Evolutionary conservation across 1,140 invertebrate species (phyloP).

Genomic region (Ceratina calcarata): DNA sequence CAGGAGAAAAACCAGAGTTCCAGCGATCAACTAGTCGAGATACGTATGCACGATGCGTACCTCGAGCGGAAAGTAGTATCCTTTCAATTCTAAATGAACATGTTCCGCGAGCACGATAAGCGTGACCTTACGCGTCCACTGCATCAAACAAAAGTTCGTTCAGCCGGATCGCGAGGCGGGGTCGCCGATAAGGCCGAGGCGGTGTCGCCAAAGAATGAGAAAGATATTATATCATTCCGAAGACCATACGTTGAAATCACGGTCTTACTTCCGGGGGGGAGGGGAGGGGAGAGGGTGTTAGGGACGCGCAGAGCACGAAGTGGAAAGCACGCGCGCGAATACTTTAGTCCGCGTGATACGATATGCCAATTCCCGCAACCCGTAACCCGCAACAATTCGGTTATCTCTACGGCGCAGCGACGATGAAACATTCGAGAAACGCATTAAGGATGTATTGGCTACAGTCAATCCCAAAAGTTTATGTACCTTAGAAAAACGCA

Average conservation of each 20-base stretch:
- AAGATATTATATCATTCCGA: no score
- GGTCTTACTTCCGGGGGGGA: no score
- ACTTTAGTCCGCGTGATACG: not conserved
- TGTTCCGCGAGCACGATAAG: conserved; percentile 66
- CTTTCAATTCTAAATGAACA: not conserved
- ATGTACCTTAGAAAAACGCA: no score
- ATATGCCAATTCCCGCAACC: not conserved
- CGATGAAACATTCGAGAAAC: not conserved
- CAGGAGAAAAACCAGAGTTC: no score
- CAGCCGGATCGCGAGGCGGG: not conserved
- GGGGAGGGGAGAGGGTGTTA: no score
- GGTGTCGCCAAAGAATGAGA: not conserved
- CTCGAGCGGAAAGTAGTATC: no score
- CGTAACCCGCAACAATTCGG: not conserved
- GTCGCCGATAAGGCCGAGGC: not conserved
- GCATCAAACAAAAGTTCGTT: not conserved
- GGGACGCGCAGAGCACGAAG: not conserved
- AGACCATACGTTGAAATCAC: no score
- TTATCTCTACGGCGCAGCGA: not conserved
- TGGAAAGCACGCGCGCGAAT: not conserved
- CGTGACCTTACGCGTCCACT: conserved; percentile 55
- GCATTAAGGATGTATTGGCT: no score
- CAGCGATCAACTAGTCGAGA: no score
- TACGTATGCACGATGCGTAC: no score
- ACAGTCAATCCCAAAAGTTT: no score